These are phyloP conservation scores for Druon quercuslanigerum DNA, from an alignment of 1,140 invertebrate species.

Conservation along the genomic window DNA sequence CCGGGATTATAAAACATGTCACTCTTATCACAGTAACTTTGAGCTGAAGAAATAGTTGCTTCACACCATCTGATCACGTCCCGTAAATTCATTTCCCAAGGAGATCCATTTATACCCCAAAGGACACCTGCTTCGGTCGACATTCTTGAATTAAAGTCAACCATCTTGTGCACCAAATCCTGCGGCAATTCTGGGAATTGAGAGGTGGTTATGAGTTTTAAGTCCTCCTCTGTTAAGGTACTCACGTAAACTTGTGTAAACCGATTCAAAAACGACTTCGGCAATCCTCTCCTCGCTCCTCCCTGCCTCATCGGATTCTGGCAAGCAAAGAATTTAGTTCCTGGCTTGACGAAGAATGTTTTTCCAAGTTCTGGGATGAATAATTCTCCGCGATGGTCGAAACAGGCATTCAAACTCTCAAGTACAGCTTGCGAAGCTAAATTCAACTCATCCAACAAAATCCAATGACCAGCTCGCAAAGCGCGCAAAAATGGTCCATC, in stretches of 20 bases:
- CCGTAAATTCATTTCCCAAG: conserved; percentile 98
- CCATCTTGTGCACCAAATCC: conserved; percentile 83
- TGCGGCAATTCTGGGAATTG: conserved; percentile 77
- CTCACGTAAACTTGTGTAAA: conserved; percentile 98
- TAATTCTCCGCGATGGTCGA: conserved; percentile 98
- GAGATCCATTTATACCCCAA: conserved; percentile 87
- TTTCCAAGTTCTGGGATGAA: conserved; percentile 95
- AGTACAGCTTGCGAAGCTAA: conserved; percentile 98
- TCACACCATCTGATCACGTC: conserved; percentile 97
- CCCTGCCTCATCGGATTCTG: conserved; percentile 99
- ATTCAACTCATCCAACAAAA: conserved; percentile 99
- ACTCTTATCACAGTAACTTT: conserved; percentile 49
- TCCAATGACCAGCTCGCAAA: conserved; percentile 95
- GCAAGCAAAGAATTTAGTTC: conserved; percentile 95
- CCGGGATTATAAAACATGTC: conserved; percentile 75
- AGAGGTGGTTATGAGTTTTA: conserved; percentile 78
- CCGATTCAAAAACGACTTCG: conserved; percentile 97
- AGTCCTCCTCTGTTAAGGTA: conserved; percentile 85
- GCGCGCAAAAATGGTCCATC: conserved; percentile 97
- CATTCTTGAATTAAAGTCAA: conserved; percentile 87
- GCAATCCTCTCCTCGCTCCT: conserved; percentile 94
- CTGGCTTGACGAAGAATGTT: conserved; percentile 86
- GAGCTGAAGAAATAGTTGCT: conserved; percentile 65
- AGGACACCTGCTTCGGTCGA: conserved; percentile 79
- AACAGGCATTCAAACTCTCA: conserved; percentile 98